Conservation (phyloP, 2,888 invertebrate species). For the Thelaira solivaga region DNA sequence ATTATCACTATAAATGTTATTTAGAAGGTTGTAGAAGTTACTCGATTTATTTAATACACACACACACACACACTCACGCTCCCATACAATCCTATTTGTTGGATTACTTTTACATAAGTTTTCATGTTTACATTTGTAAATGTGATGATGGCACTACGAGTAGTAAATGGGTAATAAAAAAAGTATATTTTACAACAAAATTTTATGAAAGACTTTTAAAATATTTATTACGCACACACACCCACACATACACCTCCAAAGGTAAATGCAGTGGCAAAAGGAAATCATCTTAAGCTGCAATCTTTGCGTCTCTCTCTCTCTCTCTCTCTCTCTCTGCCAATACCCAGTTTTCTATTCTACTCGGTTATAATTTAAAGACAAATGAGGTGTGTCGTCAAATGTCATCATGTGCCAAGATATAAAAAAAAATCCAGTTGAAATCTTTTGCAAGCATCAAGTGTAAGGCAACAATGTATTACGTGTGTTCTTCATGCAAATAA, state of each 20-base stretch:
- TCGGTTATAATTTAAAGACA: conserved; percentile 11
- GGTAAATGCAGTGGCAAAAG: neutral
- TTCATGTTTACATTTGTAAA: neutral
- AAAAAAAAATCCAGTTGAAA: neutral
- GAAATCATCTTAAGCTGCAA: neutral
- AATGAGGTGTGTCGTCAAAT: conserved; percentile 17
- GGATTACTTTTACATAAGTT: neutral
- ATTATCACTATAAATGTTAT: conserved; percentile 25
- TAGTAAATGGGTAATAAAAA: neutral
- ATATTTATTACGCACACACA: neutral
- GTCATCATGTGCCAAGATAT: no score
- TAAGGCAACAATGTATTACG: no score
- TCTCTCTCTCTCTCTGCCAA: no score
- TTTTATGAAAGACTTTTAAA: neutral
- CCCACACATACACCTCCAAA: no score
- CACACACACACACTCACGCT: no score
- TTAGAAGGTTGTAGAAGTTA: conserved; percentile 28
- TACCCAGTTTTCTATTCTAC: no score
- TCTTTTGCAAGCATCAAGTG: no score
- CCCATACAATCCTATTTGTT: neutral
- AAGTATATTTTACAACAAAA: no score
- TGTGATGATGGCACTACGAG: no score
- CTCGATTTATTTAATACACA: neutral
- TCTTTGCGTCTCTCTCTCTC: no score
- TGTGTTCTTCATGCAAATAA: no score